Evolutionary conservation across 2,113 vertebrate genomes (phyloP), one percentile per base, ranked within the genome.

Genomic region (Pluvianellus socialis): DNA sequence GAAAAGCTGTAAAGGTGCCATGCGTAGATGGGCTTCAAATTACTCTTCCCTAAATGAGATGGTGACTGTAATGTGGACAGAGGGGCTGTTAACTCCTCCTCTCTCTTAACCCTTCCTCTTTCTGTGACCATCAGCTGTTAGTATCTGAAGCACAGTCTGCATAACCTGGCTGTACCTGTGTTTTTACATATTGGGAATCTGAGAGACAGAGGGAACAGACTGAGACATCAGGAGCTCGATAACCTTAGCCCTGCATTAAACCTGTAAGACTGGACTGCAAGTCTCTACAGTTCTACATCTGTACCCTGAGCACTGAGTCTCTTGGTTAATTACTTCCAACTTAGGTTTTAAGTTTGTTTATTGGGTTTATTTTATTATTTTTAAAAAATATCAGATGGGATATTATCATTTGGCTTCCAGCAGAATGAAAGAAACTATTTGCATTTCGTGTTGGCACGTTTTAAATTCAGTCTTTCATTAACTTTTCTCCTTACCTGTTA

Each of bases 381-480:
- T 63, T 8, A 0, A 30, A 73, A 63, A 79, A 68, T 74, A 96
- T 90, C 91, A 66, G 79, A 82, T 88, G 61, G 56, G 26, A 45
- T 71, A 56, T 85, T 96, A 89, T 94, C 20, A 56, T 88, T 92
- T 90, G 38, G 52, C 73, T 96, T 55, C 49, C 44, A 84, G 66
- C 40, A 81, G 77, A 92, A 91, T 86, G 65, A 93, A 86, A 77
- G 49, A 82, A 94, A 94, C 38, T 92, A 45, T 90, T 94, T 97
- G 88, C 52, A 66, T 92, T 94, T 82, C 44, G 40, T 81, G 20
- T 40, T 94, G 86, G 52, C 80, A n/a, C 85, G 68, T 92, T 97
- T 96, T 91, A 92, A 93, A 96, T 93, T 95, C 90, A 88, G n/a
- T 50, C 72, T 91, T 96, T 96, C 80, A 93, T 96, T 94, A 93